Evolutionary conservation across 1,140 invertebrate species (phyloP), one percentile per base, ranked within the genome.

Genomic region (Bombus breviceps): DNA sequence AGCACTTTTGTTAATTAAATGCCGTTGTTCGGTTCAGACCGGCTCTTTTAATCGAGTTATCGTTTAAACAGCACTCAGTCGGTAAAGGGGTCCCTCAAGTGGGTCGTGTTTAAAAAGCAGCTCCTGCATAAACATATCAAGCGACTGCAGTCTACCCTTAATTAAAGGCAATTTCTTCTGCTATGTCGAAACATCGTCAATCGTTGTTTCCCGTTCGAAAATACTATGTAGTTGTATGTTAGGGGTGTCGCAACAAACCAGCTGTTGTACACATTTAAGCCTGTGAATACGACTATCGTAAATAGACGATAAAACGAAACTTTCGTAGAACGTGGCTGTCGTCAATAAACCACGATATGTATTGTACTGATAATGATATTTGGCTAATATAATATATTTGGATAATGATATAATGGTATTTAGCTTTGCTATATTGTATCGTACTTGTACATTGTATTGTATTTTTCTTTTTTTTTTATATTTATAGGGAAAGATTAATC

Each of bases 1-100:
- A 94, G 92, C 91, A 94, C 93, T 94, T 94, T 93, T 93, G 93
- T 93, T 94, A 94, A 94, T 94, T 94, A 94, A 94, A 94, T 93
- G 92, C 91, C 93, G 93, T 94, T 93, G 92, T 93, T 94, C 93
- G 92, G 91, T 92, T 93, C 92, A 92, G 89, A 90, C 90, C 78
- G 85, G 89, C 90, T 91, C 92, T 93, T 94, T 94, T 94, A 94
- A 94, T 94, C 93, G 93, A 93, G 92, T 94, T 94, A 94, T 94
- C 92, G 93, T 93, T 94, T 93, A 93, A 93, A 92, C 91, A 91
- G 89, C 85, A 75, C 88, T 91, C 86, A 88, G 71, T 82, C 85
- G 90, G 89, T 90, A 92, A 93, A 93, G 59, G 91, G 88, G 83
- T 85, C 91, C 86, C 87, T 89, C 85, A 89, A 91, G 87, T 86